A percentile compares a stretch with the other conserved stretches of the same genome.
phyloP scores from a whole-genome alignment of 2,888 invertebrate species.

The Octonoba sinensis region DNA sequence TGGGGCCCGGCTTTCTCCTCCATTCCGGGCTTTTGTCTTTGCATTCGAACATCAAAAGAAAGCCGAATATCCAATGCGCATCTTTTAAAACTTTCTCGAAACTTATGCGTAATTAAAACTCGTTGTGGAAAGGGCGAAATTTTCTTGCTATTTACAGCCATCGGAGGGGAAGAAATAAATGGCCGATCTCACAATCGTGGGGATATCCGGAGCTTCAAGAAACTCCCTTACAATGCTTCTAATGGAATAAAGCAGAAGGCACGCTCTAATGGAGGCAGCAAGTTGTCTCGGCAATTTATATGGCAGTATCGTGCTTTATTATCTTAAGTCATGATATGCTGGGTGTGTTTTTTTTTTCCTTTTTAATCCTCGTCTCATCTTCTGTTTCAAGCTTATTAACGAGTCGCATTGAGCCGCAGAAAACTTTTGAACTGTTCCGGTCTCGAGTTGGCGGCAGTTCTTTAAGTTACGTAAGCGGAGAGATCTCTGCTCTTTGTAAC shows the following conservation, averaged over 20 bases:
- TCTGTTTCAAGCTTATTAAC: conserved; percentile 30
- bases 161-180: conserved; percentile 60
- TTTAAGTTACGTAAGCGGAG: no score
- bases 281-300: conserved; percentile 20
- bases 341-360: conserved; percentile 24
- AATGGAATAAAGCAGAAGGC: conserved; percentile 58
- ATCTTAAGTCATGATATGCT: not conserved
- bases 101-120: conserved; percentile 52
- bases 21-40: no score
- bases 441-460: no score
- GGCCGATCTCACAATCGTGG: conserved; percentile 50
- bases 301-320: conserved; percentile 32
- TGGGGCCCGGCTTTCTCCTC: no score
- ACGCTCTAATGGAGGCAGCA: conserved; percentile 49
- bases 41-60: conserved; percentile 38
- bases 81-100: conserved; percentile 34
- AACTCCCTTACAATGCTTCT: conserved; percentile 33
- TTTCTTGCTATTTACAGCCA: conserved; percentile 58
- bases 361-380: conserved; percentile 6
- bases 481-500: no score
- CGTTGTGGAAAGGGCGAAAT: conserved; percentile 34
- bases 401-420: not conserved
- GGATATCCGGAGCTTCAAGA: conserved; percentile 52
- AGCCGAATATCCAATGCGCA: conserved; percentile 8
- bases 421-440: no score